A percentile compares a stretch with the other conserved stretches of the same genome.
phyloP scores from a whole-genome alignment of 1,140 invertebrate genomes.

The Drosophila gunungcola region DNA sequence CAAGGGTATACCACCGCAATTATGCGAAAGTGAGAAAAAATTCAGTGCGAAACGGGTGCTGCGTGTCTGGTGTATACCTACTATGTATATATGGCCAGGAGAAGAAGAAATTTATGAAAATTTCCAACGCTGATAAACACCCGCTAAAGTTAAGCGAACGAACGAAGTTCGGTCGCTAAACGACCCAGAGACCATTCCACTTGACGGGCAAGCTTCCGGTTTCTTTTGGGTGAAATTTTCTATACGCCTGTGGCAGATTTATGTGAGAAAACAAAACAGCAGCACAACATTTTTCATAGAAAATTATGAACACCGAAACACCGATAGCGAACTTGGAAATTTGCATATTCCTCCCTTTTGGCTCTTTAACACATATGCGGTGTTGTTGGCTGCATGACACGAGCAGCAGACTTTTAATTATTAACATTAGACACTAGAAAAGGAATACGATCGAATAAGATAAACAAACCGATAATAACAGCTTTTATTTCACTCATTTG shows the following conservation, averaged over 20 bases:
- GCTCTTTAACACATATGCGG: conserved; percentile 52
- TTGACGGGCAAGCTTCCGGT: conserved; percentile 72
- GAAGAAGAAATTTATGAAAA: conserved; percentile 50
- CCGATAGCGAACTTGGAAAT: conserved; percentile 52
- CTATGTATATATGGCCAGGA: neutral
- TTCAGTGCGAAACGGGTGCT: conserved; percentile 66
- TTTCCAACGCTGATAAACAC: conserved; percentile 67
- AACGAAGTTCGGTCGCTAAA: too few relatives aligned
- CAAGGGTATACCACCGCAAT: conserved; percentile 40
- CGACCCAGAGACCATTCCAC: conserved; percentile 59
- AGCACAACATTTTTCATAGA: conserved; percentile 72
- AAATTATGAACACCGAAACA: conserved; percentile 68
- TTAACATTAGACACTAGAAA: conserved; percentile 71
- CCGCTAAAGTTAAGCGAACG: conserved; percentile 42
- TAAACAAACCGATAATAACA: conserved; percentile 67
- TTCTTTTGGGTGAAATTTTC: conserved; percentile 81
- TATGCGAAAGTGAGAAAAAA: conserved; percentile 76
- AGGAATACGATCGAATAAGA: conserved; percentile 51
- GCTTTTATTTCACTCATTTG: conserved; percentile 53
- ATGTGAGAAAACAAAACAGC: conserved; percentile 71
- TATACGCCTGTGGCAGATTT: conserved; percentile 73
- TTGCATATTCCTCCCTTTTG: conserved; percentile 70
- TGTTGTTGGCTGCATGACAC: conserved; percentile 30
- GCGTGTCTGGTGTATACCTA: conserved; percentile 48
- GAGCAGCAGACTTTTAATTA: conserved; percentile 59